A percentile compares a stretch with the other conserved stretches of the same genome.
phyloP scores from a whole-genome alignment of 2,888 invertebrate species.

The Amphipyra berbera region DNA sequence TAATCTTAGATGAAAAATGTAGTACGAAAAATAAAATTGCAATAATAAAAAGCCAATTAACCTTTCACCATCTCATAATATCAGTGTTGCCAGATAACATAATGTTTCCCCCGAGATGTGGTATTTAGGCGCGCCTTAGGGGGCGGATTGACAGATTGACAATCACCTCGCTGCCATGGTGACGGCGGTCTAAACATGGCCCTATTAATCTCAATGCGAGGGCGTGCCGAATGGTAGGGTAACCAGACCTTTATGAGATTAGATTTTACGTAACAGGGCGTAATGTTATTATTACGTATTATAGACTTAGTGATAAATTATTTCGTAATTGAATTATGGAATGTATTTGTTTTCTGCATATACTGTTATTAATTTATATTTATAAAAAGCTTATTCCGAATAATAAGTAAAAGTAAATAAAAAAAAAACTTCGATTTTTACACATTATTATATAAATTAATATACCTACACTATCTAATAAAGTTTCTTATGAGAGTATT shows the following conservation, averaged over 20 bases:
- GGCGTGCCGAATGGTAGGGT: slow-evolving; percentile 81
- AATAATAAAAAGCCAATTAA: slow-evolving; percentile 61
- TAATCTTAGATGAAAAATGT: slow-evolving; percentile 26
- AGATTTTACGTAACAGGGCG: slow-evolving; percentile 48
- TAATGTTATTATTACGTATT: slow-evolving; percentile 40
- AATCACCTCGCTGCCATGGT: slow-evolving; percentile 81
- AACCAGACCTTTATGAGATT: slow-evolving; percentile 61
- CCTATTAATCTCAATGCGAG: slow-evolving; percentile 86
- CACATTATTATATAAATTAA: too few species aligned
- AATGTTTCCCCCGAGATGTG: slow-evolving; percentile 85
- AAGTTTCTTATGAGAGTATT: too few species aligned
- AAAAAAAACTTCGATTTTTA: too few species aligned
- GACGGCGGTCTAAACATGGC: slow-evolving; percentile 84
- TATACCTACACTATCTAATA: too few species aligned
- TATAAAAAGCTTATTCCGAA: too few species aligned
- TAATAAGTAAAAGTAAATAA: too few species aligned
- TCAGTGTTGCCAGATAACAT: slow-evolving; percentile 78
- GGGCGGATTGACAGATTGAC: slow-evolving; percentile 74
- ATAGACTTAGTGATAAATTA: slow-evolving; percentile 21
- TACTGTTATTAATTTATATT: not conserved
- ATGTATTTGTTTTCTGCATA: not conserved
- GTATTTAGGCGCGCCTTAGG: slow-evolving; percentile 78
- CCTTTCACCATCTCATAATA: slow-evolving; percentile 70
- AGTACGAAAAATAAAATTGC: slow-evolving; percentile 28
- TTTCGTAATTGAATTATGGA: not conserved